These are phyloP conservation scores for Rhea americana DNA, from an alignment of 2,113 vertebrate genomes.

Conservation along the genomic window DNA sequence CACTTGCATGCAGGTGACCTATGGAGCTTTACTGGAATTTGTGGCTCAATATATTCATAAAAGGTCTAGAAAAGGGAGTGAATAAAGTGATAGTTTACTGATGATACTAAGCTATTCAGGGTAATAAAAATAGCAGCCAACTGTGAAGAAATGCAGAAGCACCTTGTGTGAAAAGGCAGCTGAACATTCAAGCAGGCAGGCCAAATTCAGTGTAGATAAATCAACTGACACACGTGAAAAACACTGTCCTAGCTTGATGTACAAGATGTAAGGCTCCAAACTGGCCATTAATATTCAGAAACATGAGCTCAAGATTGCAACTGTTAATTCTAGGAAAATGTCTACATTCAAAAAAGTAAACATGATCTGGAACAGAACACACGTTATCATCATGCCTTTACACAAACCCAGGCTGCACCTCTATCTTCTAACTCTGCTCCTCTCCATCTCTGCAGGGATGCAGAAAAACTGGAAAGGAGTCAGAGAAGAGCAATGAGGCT, in stretches of 20 bases:
- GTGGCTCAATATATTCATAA: background rate
- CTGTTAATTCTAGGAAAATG: background rate
- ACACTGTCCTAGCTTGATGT: background rate
- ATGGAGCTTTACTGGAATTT: background rate
- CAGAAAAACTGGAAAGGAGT: background rate
- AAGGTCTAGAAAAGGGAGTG: background rate
- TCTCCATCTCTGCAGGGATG: background rate
- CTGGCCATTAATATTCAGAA: fast-evolving
- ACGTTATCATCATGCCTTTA: background rate
- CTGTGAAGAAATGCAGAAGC: background rate
- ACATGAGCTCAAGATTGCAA: fast-evolving
- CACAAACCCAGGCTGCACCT: background rate
- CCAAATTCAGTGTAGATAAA: background rate
- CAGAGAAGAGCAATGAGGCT: background rate
- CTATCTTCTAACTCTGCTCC: background rate
- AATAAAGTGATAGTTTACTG: background rate
- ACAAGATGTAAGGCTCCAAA: background rate
- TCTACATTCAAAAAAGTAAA: background rate
- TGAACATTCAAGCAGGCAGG: background rate
- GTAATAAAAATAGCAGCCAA: background rate
- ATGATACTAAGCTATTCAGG: background rate
- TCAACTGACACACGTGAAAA: fast-evolving
- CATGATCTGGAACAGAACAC: background rate
- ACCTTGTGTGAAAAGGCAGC: background rate
- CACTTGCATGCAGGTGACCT: background rate